Percentiles rank a stretch among this genome's conserved stretches.
Conservation (phyloP, 37 sponge, comb jelly and placozoan genomes). For the Ephydatia muelleri region DNA sequence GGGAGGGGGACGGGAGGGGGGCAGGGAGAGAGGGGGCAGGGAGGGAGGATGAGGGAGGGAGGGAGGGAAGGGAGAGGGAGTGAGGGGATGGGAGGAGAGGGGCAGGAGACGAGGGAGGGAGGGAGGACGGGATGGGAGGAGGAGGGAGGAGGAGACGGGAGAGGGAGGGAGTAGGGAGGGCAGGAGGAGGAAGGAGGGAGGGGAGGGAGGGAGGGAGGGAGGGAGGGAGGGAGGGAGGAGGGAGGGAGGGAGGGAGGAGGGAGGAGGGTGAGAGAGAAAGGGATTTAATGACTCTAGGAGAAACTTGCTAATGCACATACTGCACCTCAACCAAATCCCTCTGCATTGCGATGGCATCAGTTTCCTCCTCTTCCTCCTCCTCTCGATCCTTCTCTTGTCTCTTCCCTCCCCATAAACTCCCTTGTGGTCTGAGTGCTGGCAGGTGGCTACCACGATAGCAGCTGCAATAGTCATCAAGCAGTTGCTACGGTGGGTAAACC, state of each 20-base stretch:
- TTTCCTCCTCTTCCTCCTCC: slow-evolving; percentile 40
- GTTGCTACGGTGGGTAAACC: slow-evolving; percentile 3
- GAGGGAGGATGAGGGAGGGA: neutral
- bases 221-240: neutral
- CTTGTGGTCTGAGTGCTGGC: slow-evolving; percentile 28
- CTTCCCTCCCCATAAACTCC: slow-evolving; percentile 8
- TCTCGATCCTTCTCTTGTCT: slow-evolving; percentile 9
- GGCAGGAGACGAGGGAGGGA: neutral
- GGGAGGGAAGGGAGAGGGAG: neutral
- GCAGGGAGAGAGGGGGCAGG: too few species aligned
- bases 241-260: neutral
- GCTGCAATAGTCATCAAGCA: slow-evolving; percentile 31
- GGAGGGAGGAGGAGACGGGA: neutral
- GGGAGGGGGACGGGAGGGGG: slow-evolving; percentile 5
- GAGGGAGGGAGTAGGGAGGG: neutral
- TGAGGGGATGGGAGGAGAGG: neutral
- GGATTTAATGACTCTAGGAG: too few species aligned
- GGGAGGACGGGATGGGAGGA: neutral
- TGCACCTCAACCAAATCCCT: slow-evolving; percentile 63
- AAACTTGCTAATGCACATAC: too few species aligned
- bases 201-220: neutral
- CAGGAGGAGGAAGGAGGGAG: neutral
- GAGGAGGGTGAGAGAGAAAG: neutral
- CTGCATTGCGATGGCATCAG: slow-evolving; percentile 49
- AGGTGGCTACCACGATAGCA: slow-evolving; percentile 32